Evolutionary conservation across 37 sponge, comb jelly and placozoan genomes (phyloP).

Genomic region (Amphimedon queenslandica): DNA sequence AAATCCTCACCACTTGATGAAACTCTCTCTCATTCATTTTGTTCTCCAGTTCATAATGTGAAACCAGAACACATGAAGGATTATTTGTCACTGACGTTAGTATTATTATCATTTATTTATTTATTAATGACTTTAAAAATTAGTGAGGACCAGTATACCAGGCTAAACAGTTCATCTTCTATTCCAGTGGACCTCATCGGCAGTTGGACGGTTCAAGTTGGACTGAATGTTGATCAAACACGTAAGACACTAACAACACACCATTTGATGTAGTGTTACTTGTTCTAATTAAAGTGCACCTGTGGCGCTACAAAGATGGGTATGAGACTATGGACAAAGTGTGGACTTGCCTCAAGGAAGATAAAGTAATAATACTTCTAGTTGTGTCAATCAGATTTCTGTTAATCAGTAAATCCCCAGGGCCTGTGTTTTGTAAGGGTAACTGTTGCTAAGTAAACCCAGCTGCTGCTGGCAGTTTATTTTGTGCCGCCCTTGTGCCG

Average conservation of each 20-base stretch:
- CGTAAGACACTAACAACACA: conserved; percentile 13
- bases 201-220: conserved; percentile 77
- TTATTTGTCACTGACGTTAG: conserved; percentile 67
- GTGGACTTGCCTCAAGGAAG: not conserved
- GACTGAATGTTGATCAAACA: conserved; percentile 59
- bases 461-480: no score
- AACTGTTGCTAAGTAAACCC: no score
- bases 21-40: not conserved
- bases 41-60: conserved; percentile 53
- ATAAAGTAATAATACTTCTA: conserved; percentile 11
- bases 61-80: conserved; percentile 74
- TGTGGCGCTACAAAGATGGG: conserved; percentile 33
- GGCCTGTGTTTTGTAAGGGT: no score
- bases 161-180: conserved; percentile 24
- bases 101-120: not conserved
- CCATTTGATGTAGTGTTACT: not conserved
- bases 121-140: not conserved
- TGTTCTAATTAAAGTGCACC: conserved; percentile 9
- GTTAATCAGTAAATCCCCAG: no score
- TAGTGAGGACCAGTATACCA: conserved; percentile 46
- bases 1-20: not conserved
- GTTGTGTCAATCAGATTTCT: no score
- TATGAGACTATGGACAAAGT: conserved; percentile 8
- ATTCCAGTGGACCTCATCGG: conserved; percentile 70
- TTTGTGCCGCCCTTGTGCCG: no score